Conservation (phyloP, 2,797 vertebrate species). For the Sitta carolinensis region DNA sequence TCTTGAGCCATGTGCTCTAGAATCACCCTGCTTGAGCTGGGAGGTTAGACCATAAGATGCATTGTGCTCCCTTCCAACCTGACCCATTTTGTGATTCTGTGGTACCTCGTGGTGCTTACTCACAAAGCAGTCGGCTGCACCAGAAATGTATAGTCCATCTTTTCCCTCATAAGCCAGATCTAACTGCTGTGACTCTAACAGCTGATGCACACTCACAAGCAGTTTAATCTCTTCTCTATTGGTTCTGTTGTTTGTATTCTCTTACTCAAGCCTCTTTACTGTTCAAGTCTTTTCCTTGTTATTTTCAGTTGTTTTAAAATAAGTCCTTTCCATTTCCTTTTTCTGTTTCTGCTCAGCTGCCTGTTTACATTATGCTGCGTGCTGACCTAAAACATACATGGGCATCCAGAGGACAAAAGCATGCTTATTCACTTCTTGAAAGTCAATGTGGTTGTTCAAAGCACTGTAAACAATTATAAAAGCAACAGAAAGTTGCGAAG, state of each 20-base stretch:
- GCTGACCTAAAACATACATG: background rate
- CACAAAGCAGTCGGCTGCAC: background rate
- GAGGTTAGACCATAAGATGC: background rate
- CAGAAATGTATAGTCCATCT: background rate
- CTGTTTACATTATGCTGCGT: background rate
- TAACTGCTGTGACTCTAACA: background rate
- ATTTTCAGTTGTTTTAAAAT: background rate
- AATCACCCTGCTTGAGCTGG: background rate
- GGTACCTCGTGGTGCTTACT: background rate
- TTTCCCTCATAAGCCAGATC: background rate
- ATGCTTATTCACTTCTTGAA: background rate
- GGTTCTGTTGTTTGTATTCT: background rate
- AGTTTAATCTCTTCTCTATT: background rate
- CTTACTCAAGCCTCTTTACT: background rate
- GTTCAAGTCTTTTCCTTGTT: background rate
- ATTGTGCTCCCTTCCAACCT: background rate
- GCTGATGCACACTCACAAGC: background rate
- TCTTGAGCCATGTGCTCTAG: background rate
- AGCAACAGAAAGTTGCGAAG: background rate
- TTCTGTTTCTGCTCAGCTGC: background rate
- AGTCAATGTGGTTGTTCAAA: background rate
- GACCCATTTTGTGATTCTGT: background rate
- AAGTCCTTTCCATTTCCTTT: background rate
- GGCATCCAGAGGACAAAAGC: background rate
- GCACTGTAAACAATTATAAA: background rate